Evolutionary conservation across 37 sponge, comb jelly and placozoan genomes (phyloP).

Genomic region (Beroe ovata): DNA sequence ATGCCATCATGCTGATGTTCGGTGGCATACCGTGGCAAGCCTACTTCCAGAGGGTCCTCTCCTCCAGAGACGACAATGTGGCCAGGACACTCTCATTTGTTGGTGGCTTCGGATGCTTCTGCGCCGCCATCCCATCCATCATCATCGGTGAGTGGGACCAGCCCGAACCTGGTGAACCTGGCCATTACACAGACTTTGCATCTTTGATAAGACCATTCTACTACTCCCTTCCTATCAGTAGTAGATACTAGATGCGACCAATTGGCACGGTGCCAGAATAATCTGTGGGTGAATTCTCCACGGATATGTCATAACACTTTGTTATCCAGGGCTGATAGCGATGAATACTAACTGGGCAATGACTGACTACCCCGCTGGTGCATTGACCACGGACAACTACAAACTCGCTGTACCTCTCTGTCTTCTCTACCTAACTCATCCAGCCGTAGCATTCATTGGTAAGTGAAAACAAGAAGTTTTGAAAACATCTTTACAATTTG

Average conservation of each 20-base stretch:
- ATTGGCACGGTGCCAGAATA: no score
- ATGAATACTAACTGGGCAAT: conserved; percentile 54
- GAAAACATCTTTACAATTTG: no score
- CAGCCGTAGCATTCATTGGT: conserved; percentile 65
- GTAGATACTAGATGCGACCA: no score
- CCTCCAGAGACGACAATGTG: conserved; percentile 18
- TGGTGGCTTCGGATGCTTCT: conserved; percentile 50
- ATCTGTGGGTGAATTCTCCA: no score
- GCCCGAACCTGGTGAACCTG: no score
- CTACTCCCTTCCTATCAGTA: no score
- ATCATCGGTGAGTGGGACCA: conserved; percentile 31
- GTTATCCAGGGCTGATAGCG: conserved; percentile 1
- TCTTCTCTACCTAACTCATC: conserved; percentile 41
- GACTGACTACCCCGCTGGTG: neutral
- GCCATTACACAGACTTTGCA: no score
- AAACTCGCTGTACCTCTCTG: conserved; percentile 52
- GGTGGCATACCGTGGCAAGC: conserved; percentile 66
- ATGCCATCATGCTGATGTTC: conserved; percentile 63
- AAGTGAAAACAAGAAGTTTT: no score
- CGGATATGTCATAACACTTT: no score
- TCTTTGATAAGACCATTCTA: no score
- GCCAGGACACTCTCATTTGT: conserved; percentile 37
- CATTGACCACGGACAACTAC: neutral
- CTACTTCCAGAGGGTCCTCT: conserved; percentile 61
- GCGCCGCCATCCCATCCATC: conserved; percentile 47